A percentile compares a stretch with the other conserved stretches of the same genome.
Evolutionary conservation across 2,113 vertebrate genomes (phyloP).

Genomic region (Seriola dumerili): DNA sequence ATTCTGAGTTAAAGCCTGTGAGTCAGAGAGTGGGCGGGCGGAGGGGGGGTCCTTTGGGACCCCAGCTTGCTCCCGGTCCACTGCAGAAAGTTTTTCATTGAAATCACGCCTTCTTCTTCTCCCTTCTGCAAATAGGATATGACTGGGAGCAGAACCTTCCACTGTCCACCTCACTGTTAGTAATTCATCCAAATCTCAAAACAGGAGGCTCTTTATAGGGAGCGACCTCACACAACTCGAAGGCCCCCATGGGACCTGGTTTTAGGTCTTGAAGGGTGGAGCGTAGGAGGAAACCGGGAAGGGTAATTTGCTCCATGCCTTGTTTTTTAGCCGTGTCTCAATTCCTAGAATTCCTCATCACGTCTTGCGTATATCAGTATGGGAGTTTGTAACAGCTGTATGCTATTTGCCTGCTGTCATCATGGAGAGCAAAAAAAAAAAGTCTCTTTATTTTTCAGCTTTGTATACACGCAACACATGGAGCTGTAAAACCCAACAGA

Average conservation of each 20-base stretch:
- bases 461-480: not conserved
- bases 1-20: conserved; percentile 39
- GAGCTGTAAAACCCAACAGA: not conserved
- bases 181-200: conserved; percentile 23
- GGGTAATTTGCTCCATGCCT: conserved; percentile 38
- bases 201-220: conserved; percentile 18
- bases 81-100: conserved; percentile 10
- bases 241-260: conserved; percentile 20
- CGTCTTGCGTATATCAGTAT: not conserved
- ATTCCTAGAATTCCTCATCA: conserved; percentile 62
- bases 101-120: conserved; percentile 9
- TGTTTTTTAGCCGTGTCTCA: conserved; percentile 9
- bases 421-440: conserved; percentile 7
- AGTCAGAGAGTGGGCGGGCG: conserved; percentile 50
- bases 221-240: conserved; percentile 19
- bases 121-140: conserved; percentile 33
- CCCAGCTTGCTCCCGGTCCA: conserved; percentile 28
- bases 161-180: conserved; percentile 12
- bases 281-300: conserved; percentile 48
- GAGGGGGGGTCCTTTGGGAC: not conserved
- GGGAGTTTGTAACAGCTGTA: conserved; percentile 52
- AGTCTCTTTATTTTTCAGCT: not conserved
- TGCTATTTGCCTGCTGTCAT: conserved; percentile 39
- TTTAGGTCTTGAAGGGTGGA: conserved; percentile 32
- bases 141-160: conserved; percentile 35